Percentiles rank a stretch among this genome's conserved stretches.
Evolutionary conservation across 2,113 vertebrate species (phyloP).

Genomic region (Hippocampus abdominalis): DNA sequence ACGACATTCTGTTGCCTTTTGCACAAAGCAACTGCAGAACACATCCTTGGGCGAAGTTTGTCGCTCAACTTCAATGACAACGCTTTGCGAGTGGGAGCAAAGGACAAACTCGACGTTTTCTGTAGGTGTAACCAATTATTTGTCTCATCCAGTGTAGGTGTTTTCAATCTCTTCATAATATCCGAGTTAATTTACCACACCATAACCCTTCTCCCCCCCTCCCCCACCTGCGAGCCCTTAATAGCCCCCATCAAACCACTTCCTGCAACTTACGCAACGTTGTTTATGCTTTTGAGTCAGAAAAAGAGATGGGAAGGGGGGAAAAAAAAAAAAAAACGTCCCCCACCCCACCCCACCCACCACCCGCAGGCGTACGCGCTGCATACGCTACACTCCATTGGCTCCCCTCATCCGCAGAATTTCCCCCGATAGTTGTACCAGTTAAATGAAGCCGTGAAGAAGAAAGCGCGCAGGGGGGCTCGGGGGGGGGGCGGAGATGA

Average conservation of each 20-base stretch:
- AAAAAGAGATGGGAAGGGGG: neutral
- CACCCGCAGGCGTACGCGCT: constrained; percentile 64
- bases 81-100: neutral
- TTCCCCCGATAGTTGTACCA: constrained; percentile 73
- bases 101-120: neutral
- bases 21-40: too few species aligned
- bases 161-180: constrained; percentile 36
- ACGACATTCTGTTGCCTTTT: too few species aligned
- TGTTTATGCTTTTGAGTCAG: constrained; percentile 70
- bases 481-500: constrained; percentile 26
- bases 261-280: constrained; percentile 66
- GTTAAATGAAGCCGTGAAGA: constrained; percentile 72
- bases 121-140: constrained; percentile 2
- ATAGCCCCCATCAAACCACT: constrained; percentile 53
- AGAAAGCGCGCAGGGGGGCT: constrained; percentile 27
- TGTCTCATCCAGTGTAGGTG: constrained; percentile 17
- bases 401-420: constrained; percentile 73
- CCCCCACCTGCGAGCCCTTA: constrained; percentile 31
- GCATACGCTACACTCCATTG: constrained; percentile 70
- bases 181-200: constrained; percentile 62
- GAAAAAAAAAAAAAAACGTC: constrained; percentile 56
- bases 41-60: neutral
- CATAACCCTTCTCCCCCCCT: constrained; percentile 44
- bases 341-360: too few species aligned
- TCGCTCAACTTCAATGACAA: neutral